Evolutionary conservation across 2,797 vertebrate species (phyloP).

Genomic region (Acipenser oxyrinchus): DNA sequence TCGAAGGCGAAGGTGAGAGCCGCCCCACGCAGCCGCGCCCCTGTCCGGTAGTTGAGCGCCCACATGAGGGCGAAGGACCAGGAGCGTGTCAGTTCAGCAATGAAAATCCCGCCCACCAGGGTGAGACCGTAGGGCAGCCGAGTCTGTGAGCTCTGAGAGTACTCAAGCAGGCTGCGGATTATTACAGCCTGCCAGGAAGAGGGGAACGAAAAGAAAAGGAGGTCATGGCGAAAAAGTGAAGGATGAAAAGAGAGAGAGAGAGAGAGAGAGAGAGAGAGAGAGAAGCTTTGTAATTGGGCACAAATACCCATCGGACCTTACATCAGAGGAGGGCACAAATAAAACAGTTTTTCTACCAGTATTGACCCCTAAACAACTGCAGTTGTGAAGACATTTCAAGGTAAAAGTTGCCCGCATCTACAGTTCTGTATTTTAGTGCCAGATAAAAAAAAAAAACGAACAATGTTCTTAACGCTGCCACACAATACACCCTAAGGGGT

Average conservation of each 20-base stretch:
- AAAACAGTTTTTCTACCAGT: no score
- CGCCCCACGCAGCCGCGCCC: slow-evolving; percentile 64
- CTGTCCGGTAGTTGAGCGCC: slow-evolving; percentile 73
- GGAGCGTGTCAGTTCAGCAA: slow-evolving; percentile 63
- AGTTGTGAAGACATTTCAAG: no score
- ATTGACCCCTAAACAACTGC: no score
- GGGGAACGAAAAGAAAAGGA: background rate
- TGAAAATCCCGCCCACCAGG: slow-evolving; percentile 61
- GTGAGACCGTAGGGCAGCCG: slow-evolving; percentile 53
- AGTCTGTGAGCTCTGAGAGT: slow-evolving; percentile 51
- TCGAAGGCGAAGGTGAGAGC: slow-evolving; percentile 65
- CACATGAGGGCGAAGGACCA: slow-evolving; percentile 69
- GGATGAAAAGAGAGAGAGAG: background rate
- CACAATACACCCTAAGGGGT: no score
- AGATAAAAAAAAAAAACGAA: no score
- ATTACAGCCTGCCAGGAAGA: slow-evolving; percentile 53
- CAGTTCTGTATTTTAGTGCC: no score
- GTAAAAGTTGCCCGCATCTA: no score
- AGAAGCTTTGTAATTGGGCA: slow-evolving; percentile 3
- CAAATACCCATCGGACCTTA: no score
- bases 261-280: background rate
- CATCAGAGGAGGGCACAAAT: no score
- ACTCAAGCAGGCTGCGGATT: slow-evolving; percentile 65
- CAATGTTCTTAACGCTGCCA: no score
- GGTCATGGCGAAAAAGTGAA: background rate